These are phyloP conservation scores for Falco biarmicus DNA, from an alignment of 2,797 vertebrate species.

Conservation along the genomic window DNA sequence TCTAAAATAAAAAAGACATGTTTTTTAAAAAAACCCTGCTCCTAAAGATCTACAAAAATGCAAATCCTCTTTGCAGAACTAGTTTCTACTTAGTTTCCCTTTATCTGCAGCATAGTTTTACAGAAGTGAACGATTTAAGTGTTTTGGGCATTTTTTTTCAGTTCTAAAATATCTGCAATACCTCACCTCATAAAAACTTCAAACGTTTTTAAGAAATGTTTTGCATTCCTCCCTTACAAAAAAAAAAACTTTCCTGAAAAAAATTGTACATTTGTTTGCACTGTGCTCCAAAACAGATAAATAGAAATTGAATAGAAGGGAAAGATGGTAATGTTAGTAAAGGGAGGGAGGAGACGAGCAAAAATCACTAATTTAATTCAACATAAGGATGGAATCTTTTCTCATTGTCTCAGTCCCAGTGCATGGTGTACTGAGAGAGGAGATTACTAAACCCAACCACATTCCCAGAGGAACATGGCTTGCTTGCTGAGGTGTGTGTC, in stretches of 20 bases:
- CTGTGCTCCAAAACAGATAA: not conserved
- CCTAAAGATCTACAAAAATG: not conserved
- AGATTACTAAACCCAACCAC: not conserved
- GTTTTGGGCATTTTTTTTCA: not conserved
- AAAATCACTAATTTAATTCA: not conserved
- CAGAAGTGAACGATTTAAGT: not conserved
- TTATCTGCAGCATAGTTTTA: not conserved
- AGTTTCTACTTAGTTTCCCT: not conserved
- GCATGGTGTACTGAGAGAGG: not conserved
- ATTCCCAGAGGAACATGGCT: not conserved
- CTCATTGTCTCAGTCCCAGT: not conserved
- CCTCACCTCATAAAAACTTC: not conserved
- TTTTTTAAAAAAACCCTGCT: not conserved
- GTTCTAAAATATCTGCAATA: not conserved
- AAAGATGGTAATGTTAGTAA: not conserved
- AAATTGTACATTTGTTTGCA: not conserved
- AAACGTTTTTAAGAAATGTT: not conserved
- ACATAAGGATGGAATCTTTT: not conserved
- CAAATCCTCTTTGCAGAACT: not conserved
- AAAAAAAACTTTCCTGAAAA: not conserved
- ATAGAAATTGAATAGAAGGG: not conserved
- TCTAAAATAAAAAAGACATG: not conserved
- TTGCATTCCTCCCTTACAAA: not conserved
- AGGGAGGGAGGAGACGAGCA: fast-evolving
- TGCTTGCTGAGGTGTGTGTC: not conserved